Evolutionary conservation across 2,888 invertebrate species (phyloP).

Genomic region (Trypoxylon attenuatum): DNA sequence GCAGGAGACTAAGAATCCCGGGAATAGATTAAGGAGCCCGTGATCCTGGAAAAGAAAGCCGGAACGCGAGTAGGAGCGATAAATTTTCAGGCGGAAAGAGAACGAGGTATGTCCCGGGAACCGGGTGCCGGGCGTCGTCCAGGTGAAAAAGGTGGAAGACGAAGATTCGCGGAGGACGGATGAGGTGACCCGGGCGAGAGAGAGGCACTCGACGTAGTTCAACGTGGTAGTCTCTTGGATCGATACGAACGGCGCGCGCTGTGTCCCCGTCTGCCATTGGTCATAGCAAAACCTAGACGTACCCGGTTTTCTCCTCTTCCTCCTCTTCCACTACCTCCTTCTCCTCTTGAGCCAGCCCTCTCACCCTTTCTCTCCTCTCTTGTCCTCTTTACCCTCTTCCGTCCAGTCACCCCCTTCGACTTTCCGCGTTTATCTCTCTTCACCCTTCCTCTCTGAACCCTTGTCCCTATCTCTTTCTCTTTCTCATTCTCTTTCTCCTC

Average conservation of each 20-base stretch:
- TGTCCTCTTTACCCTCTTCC: constrained; percentile 46
- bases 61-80: neutral
- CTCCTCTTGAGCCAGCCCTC: constrained; percentile 13
- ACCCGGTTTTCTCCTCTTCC: constrained; percentile 63
- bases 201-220: constrained; percentile 54
- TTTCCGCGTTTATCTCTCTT: constrained; percentile 41
- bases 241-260: constrained; percentile 70
- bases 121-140: constrained; percentile 2
- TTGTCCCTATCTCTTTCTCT: constrained; percentile 16
- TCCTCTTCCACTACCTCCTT: constrained; percentile 24
- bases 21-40: too few relatives aligned
- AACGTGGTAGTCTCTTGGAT: constrained; percentile 62
- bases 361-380: constrained; percentile 21
- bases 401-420: constrained; percentile 34
- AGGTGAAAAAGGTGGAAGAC: constrained; percentile 49
- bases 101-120: constrained; percentile 2
- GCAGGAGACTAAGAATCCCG: too few relatives aligned
- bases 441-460: constrained; percentile 22
- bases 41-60: neutral
- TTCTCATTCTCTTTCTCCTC: constrained; percentile 20
- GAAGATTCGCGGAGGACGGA: constrained; percentile 63
- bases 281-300: constrained; percentile 70
- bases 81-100: neutral
- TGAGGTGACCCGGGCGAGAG: constrained; percentile 67
- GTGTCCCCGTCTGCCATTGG: constrained; percentile 73